These are phyloP conservation scores for Acridotheres tristis DNA, from an alignment of 2,797 vertebrate species.

Conservation along the genomic window DNA sequence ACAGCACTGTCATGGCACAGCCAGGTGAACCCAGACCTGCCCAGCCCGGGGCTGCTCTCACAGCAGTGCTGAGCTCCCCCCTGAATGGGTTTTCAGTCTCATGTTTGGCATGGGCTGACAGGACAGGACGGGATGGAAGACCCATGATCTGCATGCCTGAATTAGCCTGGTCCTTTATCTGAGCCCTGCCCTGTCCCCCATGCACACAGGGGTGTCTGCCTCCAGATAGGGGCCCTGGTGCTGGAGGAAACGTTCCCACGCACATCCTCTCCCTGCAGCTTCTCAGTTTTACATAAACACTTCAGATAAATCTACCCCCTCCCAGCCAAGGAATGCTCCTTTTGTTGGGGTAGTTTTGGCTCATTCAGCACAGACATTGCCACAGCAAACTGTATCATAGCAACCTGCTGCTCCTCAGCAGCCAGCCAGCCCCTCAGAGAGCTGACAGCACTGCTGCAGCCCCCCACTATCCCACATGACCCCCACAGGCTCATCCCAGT, in stretches of 20 bases:
- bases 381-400: slow-evolving; percentile 55
- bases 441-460: neutral
- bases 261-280: slow-evolving; percentile 6
- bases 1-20: neutral
- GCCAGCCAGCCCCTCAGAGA: neutral
- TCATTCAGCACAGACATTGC: slow-evolving; percentile 23
- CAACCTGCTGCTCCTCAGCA: slow-evolving; percentile 38
- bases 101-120: fast-evolving
- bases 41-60: fast-evolving
- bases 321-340: slow-evolving; percentile 46
- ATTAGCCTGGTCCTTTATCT: neutral
- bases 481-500: fast-evolving
- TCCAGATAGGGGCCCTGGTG: neutral
- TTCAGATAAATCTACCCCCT: slow-evolving; percentile 22
- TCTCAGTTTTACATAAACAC: slow-evolving; percentile 26
- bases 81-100: neutral
- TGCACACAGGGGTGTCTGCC: neutral
- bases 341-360: slow-evolving; percentile 36
- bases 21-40: neutral
- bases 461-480: neutral
- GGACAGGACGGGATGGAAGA: neutral
- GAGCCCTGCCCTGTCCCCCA: neutral
- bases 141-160: neutral
- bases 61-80: neutral
- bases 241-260: neutral